These are phyloP conservation scores for Tineola bisselliella DNA, from an alignment of 2,888 invertebrate genomes.

Conservation along the genomic window DNA sequence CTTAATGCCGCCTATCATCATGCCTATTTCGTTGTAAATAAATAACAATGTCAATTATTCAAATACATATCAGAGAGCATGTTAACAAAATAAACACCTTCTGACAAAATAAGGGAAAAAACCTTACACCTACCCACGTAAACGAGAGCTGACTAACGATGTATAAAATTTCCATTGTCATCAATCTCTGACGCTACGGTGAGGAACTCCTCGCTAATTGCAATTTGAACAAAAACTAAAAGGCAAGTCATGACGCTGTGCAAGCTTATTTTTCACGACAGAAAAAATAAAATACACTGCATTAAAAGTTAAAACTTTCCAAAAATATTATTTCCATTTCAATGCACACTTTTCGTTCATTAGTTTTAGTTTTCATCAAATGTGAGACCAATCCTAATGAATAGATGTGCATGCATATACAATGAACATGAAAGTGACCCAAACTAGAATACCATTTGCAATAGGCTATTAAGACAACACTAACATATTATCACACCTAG, in stretches of 20 bases:
- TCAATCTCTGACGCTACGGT: conserved; percentile 65
- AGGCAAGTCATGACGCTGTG: conserved; percentile 58
- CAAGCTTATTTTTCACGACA: conserved; percentile 37
- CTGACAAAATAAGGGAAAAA: neutral
- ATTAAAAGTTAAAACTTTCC: neutral
- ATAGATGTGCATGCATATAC: neutral
- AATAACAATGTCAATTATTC: no score
- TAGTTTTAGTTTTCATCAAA: neutral
- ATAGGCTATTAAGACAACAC: no score
- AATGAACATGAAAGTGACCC: no score
- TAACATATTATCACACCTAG: no score
- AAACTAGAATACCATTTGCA: no score
- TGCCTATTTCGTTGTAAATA: no score
- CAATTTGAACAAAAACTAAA: conserved; percentile 66
- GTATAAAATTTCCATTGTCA: conserved; percentile 69
- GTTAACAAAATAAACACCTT: neutral
- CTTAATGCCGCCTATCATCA: no score
- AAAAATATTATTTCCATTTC: neutral
- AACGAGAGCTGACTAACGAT: conserved; percentile 61
- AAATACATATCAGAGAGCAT: neutral
- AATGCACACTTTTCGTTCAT: neutral
- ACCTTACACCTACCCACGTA: conserved; percentile 29
- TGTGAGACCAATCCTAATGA: neutral
- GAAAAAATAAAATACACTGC: neutral
- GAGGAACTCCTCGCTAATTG: conserved; percentile 67